phyloP scores from a whole-genome alignment of 2,113 vertebrate genomes.

The Urocynchramus pylzowi region DNA sequence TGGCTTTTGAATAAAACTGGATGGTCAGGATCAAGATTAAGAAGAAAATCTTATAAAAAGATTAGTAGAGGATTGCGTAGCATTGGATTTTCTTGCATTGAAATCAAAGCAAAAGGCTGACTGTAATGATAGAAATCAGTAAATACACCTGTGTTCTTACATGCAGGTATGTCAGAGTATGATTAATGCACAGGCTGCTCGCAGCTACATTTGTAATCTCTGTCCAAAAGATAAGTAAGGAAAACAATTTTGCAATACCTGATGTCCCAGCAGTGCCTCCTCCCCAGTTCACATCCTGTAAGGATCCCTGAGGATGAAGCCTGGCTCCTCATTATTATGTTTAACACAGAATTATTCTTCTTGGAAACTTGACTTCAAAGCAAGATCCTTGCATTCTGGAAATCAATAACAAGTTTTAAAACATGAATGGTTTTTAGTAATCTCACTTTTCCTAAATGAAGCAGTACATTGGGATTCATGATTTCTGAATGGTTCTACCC shows the following conservation, averaged over 20 bases:
- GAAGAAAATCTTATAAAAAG: slow-evolving; percentile 1
- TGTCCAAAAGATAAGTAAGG: neutral
- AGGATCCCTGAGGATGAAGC: neutral
- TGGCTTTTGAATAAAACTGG: neutral
- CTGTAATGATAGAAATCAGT: neutral
- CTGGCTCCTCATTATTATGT: neutral
- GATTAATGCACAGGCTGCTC: neutral
- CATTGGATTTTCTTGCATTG: neutral
- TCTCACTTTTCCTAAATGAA: neutral
- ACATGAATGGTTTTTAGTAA: neutral
- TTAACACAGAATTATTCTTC: neutral
- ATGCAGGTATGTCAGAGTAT: neutral
- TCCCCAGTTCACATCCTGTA: accelerated
- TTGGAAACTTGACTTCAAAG: neutral
- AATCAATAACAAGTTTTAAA: neutral
- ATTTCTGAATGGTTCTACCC: neutral
- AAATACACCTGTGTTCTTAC: neutral
- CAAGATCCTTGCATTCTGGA: neutral
- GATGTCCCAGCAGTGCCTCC: neutral
- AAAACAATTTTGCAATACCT: neutral
- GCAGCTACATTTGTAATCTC: neutral
- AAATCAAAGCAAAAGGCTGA: neutral
- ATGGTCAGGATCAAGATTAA: neutral
- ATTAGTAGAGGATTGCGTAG: neutral
- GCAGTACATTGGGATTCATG: neutral